Conservation (phyloP, 1,140 invertebrate species). For the Melitaea cinxia region DNA sequence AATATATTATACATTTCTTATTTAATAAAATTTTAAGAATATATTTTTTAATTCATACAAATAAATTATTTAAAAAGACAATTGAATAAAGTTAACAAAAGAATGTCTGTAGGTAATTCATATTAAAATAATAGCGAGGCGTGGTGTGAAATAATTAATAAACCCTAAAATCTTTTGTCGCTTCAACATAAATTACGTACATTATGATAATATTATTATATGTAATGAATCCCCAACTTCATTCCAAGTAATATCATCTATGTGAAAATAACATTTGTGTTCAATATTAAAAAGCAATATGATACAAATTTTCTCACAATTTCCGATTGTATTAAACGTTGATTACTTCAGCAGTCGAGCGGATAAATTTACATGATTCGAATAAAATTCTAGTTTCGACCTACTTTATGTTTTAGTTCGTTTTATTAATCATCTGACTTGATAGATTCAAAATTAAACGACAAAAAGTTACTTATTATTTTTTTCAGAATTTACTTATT, state of each 20-base stretch:
- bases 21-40: background rate
- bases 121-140: background rate
- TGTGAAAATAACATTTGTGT: background rate
- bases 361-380: slow-evolving; percentile 7
- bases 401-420: slow-evolving; percentile 2
- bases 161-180: background rate
- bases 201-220: background rate
- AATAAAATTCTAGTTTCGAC: slow-evolving; percentile 11
- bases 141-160: background rate
- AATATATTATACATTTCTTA: no score
- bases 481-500: no score
- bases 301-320: slow-evolving; percentile 1
- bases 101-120: background rate
- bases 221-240: background rate
- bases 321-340: slow-evolving; percentile 8
- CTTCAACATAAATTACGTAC: background rate
- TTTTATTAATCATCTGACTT: background rate
- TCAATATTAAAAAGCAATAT: background rate
- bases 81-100: background rate
- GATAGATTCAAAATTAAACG: background rate
- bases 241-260: no score
- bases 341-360: slow-evolving; percentile 12
- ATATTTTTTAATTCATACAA: background rate
- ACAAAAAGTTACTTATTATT: no score
- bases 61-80: background rate